These are phyloP conservation scores for Periphyllus acericola DNA, from an alignment of 2,888 invertebrate species.

Conservation along the genomic window DNA sequence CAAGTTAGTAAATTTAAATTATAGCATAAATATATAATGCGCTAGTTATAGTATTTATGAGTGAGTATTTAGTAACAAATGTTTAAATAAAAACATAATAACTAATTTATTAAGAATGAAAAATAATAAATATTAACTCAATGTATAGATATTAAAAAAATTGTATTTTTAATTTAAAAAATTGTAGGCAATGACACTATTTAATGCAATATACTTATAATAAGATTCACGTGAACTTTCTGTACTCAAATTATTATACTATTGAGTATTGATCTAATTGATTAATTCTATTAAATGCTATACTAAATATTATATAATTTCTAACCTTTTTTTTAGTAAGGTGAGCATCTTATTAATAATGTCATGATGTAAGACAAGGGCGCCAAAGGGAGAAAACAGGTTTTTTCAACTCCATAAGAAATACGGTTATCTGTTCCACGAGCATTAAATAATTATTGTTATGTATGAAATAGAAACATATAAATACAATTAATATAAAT, in stretches of 20 bases:
- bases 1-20: too few relatives aligned
- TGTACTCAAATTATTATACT: not conserved
- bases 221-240: not conserved
- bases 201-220: not conserved
- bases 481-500: not conserved
- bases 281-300: not conserved
- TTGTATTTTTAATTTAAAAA: too few relatives aligned
- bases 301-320: not conserved
- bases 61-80: too few relatives aligned
- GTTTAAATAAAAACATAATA: too few relatives aligned
- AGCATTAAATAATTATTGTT: not conserved
- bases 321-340: conserved; percentile 23
- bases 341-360: conserved; percentile 8
- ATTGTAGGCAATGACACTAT: too few relatives aligned
- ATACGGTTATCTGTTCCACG: conserved; percentile 9
- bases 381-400: conserved; percentile 17
- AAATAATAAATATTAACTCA: too few relatives aligned
- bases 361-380: not conserved
- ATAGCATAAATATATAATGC: too few relatives aligned
- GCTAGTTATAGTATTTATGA: too few relatives aligned
- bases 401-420: conserved; percentile 11
- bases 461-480: not conserved
- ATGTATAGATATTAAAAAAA: too few relatives aligned
- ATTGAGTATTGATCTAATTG: not conserved
- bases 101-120: too few relatives aligned